A percentile compares a stretch with the other conserved stretches of the same genome.
Evolutionary conservation across 2,797 vertebrate species (phyloP).

Genomic region (Novumbra hubbsi): DNA sequence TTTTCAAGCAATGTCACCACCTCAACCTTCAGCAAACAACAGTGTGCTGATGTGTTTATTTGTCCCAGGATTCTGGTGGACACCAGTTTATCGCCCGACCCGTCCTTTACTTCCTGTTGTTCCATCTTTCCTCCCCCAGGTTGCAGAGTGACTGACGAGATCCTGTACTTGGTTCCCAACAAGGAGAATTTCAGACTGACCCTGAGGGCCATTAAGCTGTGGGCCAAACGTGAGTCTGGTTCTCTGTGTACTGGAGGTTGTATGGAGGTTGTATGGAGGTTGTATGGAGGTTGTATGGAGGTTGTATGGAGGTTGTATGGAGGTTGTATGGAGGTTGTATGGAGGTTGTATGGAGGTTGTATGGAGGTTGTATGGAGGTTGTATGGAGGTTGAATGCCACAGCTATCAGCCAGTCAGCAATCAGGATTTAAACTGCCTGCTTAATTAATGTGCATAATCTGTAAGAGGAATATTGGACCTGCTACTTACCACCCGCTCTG

Average conservation of each 20-base stretch:
- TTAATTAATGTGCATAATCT: too few relatives aligned
- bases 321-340: neutral
- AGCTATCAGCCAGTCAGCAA: too few relatives aligned
- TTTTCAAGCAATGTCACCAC: too few relatives aligned
- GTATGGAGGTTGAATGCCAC: too few relatives aligned
- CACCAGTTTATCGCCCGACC: neutral
- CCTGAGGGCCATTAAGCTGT: conserved; percentile 92
- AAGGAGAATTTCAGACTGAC: conserved; percentile 96
- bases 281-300: neutral
- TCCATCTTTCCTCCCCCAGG: conserved; percentile 69
- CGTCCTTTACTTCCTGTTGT: neutral
- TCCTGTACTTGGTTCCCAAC: conserved; percentile 94
- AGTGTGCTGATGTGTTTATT: neutral
- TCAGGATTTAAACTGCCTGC: too few relatives aligned
- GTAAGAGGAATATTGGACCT: too few relatives aligned
- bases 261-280: neutral
- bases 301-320: neutral
- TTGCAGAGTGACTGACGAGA: conserved; percentile 97
- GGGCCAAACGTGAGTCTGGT: conserved; percentile 92
- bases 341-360: neutral
- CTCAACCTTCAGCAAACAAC: too few relatives aligned
- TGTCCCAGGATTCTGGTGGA: neutral
- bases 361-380: neutral
- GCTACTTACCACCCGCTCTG: too few relatives aligned
- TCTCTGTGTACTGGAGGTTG: neutral